These are phyloP conservation scores for Ophiodon elongatus DNA, from an alignment of 2,113 vertebrate genomes.

Conservation along the genomic window DNA sequence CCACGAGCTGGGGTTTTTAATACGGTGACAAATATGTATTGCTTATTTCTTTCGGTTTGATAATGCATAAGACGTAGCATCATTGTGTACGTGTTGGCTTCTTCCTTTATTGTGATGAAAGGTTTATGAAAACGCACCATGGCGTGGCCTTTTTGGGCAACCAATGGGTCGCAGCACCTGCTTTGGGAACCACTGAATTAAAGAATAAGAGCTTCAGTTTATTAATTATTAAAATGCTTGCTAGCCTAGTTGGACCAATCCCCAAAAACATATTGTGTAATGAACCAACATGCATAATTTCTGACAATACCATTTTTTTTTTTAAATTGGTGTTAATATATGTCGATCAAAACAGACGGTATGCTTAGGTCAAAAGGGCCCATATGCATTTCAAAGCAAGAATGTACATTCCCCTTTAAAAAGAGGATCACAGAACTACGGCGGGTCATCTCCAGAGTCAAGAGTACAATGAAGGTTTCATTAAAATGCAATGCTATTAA, in stretches of 20 bases:
- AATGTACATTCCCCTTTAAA: constrained; percentile 12
- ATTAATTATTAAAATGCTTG: not conserved
- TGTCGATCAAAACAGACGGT: not conserved
- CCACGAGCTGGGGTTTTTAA: not conserved
- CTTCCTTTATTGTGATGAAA: not conserved
- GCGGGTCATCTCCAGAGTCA: constrained; percentile 55
- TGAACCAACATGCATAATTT: not conserved
- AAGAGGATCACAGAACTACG: constrained; percentile 27
- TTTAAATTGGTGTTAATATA: not conserved
- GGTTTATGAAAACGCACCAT: not conserved
- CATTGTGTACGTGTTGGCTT: not conserved
- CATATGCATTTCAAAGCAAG: constrained; percentile 33
- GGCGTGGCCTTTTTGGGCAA: not conserved
- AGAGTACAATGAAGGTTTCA: constrained; percentile 59
- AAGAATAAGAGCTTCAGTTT: too few species aligned
- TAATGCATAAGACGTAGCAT: not conserved
- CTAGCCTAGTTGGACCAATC: not conserved
- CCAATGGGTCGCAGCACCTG: not conserved
- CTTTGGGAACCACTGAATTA: not conserved
- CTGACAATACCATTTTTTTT: not conserved
- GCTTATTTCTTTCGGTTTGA: not conserved
- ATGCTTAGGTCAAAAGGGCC: not conserved
- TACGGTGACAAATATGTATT: not conserved
- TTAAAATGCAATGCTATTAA: constrained; percentile 66
- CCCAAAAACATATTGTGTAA: not conserved